Percentiles rank a stretch among this genome's conserved stretches.
These are phyloP conservation scores for Heliconius ethilla DNA, from an alignment of 2,888 invertebrate species.

Conservation along the genomic window DNA sequence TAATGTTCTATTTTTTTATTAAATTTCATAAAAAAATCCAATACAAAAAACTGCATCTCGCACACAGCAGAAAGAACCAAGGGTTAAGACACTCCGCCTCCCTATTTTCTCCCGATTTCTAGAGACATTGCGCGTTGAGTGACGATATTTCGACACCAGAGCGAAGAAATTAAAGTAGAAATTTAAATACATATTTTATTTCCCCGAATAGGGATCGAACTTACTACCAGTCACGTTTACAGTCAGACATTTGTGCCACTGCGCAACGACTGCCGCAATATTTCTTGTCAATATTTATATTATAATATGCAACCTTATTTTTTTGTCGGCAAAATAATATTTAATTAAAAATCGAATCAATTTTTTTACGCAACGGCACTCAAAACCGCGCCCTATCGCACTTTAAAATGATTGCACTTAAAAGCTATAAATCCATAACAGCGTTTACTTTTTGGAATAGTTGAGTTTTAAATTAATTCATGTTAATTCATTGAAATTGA, in stretches of 20 bases:
- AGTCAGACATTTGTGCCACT: no score
- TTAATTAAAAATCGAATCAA: neutral
- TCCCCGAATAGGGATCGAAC: no score
- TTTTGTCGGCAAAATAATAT: neutral
- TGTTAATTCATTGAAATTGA: neutral
- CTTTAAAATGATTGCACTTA: conserved; percentile 1
- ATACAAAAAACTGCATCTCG: no score
- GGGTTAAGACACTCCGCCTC: no score
- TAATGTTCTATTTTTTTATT: neutral
- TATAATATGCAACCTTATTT: neutral
- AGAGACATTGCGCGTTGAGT: no score
- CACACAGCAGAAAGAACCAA: neutral
- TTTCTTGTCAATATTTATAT: neutral
- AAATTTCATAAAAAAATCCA: neutral
- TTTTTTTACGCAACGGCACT: neutral
- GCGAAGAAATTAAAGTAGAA: no score
- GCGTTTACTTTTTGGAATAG: neutral
- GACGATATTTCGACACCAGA: no score
- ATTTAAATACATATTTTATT: no score
- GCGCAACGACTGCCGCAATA: no score
- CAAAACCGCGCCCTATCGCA: neutral
- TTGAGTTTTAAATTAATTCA: neutral
- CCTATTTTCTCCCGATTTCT: no score
- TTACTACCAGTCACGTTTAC: no score
- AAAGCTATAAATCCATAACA: neutral